Base-by-base conservation (phyloP, 1,140 invertebrate species). In the Acromyrmex heyeri region DNA sequence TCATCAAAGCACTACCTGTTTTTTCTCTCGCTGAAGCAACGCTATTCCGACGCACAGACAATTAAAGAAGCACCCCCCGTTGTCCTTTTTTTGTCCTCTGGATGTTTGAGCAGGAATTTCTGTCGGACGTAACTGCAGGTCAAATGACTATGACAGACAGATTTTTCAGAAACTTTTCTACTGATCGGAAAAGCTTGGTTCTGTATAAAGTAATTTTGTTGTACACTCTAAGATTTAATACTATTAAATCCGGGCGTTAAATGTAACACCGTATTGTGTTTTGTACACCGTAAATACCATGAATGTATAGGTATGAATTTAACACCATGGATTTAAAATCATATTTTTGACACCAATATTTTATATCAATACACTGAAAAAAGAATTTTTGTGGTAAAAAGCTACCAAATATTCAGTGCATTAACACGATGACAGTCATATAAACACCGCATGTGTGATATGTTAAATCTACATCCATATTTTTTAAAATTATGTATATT, bases 1-100 rank as follows among this genome's bases (percentile, higher is more conserved):
- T 83, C 14, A 50, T 38, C 21, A 21, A 18, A 38, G 48, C n/a
- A 24, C 38, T 59, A 72, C 55, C 27, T 57, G 24, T 70, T 83
- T 83, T 83, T 82, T 75, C 27, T 75, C 55, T 34, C 2, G 16
- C 55, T 21, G 21, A 30, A 72, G 18, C 55, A n/a, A 73, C 24
- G 24, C 59, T 70, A 50, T 30, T 65, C 21, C 27, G 38, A 8
- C 76, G 4, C 57, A 81, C 53, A 38, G 50, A 69, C 78, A 81
- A 44, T 87, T 89, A 88, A 92, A 91, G 89, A 78, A 85, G 72
- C 72, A 38, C 34, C 34, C 34, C 34, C 34, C 21, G 57, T 86
- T 69, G 6, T 48, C 34, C 70, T 88, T 86, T 10, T 10, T 62
- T 70, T 73, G 44, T 62, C 10, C 55, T 5, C 24, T 1, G 57